phyloP scores from a whole-genome alignment of 2,888 invertebrate genomes.

The Uloborus plumipes region DNA sequence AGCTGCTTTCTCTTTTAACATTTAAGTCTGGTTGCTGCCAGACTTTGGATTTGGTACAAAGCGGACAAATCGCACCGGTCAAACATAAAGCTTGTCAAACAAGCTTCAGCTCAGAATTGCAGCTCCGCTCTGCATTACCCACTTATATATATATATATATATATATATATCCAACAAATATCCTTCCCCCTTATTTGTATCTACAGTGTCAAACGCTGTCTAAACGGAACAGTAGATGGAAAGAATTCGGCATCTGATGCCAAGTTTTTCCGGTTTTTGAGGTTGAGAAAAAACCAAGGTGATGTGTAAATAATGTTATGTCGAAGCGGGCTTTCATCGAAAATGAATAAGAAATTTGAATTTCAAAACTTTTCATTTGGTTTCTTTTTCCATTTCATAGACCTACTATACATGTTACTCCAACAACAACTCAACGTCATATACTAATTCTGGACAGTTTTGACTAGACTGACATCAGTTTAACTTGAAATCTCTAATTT shows the following conservation, averaged over 20 bases:
- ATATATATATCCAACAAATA: slow-evolving; percentile 14
- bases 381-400: too few relatives aligned
- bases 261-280: slow-evolving; percentile 43
- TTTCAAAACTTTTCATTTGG: too few relatives aligned
- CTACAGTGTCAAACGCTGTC: slow-evolving; percentile 64
- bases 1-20: slow-evolving; percentile 25
- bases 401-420: too few relatives aligned
- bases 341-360: background rate
- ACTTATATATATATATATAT: slow-evolving; percentile 28
- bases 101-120: slow-evolving; percentile 40
- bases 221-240: slow-evolving; percentile 54
- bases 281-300: slow-evolving; percentile 7
- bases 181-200: slow-evolving; percentile 41
- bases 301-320: slow-evolving; percentile 43
- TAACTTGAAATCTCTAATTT: background rate
- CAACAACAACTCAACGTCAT: slow-evolving; percentile 1
- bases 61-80: slow-evolving; percentile 18
- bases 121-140: slow-evolving; percentile 18
- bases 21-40: slow-evolving; percentile 17
- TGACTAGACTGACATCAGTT: background rate
- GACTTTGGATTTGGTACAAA: slow-evolving; percentile 34
- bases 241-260: slow-evolving; percentile 57
- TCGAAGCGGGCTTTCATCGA: slow-evolving; percentile 53
- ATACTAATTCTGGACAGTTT: background rate
- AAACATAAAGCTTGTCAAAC: slow-evolving; percentile 56